Conservation (phyloP, 2,888 invertebrate genomes). For the Drosophila monieri region DNA sequence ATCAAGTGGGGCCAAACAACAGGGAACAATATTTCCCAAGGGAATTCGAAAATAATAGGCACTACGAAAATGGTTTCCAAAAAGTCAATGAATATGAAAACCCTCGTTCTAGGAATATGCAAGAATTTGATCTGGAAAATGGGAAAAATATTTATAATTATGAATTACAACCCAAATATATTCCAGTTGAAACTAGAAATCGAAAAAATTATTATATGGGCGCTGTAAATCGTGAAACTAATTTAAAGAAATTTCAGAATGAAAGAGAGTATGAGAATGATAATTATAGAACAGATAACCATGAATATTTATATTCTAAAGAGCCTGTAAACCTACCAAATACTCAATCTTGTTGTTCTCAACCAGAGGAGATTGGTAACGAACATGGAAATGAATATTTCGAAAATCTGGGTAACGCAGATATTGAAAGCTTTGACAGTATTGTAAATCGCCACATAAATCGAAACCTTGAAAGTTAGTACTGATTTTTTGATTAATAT, state of each 20-base stretch:
- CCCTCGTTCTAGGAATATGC: neutral
- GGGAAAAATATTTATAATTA: neutral
- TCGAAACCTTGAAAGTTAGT: constrained; percentile 8
- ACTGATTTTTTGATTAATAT: neutral
- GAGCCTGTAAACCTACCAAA: neutral
- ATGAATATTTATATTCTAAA: neutral
- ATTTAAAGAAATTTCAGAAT: neutral
- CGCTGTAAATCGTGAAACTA: neutral
- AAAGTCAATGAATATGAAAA: neutral
- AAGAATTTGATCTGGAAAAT: neutral
- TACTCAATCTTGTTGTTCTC: neutral
- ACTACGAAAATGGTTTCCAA: neutral
- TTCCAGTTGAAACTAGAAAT: neutral
- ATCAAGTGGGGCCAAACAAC: neutral
- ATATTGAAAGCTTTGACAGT: neutral
- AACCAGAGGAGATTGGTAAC: neutral
- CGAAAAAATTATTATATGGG: neutral
- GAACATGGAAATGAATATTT: neutral
- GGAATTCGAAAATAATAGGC: neutral
- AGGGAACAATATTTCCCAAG: neutral
- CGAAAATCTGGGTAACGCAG: neutral
- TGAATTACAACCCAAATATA: neutral
- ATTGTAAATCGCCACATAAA: constrained; percentile 10
- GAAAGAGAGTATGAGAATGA: neutral
- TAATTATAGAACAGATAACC: neutral